These are phyloP conservation scores for Taeniopygia guttata DNA, from an alignment of 2,797 vertebrate species.

Conservation along the genomic window DNA sequence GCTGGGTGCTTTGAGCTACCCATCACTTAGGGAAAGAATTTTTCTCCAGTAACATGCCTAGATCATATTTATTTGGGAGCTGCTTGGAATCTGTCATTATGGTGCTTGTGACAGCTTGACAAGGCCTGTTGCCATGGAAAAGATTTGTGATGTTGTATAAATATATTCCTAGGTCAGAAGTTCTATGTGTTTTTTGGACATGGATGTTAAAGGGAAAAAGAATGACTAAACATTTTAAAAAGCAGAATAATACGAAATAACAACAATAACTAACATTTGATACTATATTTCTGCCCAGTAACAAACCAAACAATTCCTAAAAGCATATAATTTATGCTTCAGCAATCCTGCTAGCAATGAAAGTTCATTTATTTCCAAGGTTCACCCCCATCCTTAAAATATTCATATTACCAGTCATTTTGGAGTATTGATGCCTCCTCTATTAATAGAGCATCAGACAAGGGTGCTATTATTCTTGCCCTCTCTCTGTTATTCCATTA, in stretches of 20 bases:
- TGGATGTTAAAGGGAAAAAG: slow-evolving; percentile 59
- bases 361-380: slow-evolving; percentile 63
- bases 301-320: slow-evolving; percentile 39
- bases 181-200: slow-evolving; percentile 75
- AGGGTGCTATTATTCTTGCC: slow-evolving; percentile 62
- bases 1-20: background rate
- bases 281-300: slow-evolving; percentile 3
- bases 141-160: slow-evolving; percentile 76
- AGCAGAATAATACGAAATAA: slow-evolving; percentile 67
- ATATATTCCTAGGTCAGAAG: slow-evolving; percentile 74
- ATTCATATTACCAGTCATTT: slow-evolving; percentile 67
- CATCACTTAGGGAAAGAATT: background rate
- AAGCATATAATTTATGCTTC: slow-evolving; percentile 38
- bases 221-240: slow-evolving; percentile 63
- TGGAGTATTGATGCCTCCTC: slow-evolving; percentile 68
- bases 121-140: slow-evolving; percentile 76
- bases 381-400: slow-evolving; percentile 53
- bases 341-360: slow-evolving; percentile 20
- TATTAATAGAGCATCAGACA: slow-evolving; percentile 72
- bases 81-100: slow-evolving; percentile 65
- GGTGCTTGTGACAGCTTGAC: slow-evolving; percentile 73
- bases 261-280: slow-evolving; percentile 61
- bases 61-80: slow-evolving; percentile 72
- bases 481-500: slow-evolving; percentile 73
- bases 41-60: slow-evolving; percentile 54